These are phyloP conservation scores for Bruchidius siliquastri DNA, from an alignment of 2,888 invertebrate genomes.

Conservation along the genomic window DNA sequence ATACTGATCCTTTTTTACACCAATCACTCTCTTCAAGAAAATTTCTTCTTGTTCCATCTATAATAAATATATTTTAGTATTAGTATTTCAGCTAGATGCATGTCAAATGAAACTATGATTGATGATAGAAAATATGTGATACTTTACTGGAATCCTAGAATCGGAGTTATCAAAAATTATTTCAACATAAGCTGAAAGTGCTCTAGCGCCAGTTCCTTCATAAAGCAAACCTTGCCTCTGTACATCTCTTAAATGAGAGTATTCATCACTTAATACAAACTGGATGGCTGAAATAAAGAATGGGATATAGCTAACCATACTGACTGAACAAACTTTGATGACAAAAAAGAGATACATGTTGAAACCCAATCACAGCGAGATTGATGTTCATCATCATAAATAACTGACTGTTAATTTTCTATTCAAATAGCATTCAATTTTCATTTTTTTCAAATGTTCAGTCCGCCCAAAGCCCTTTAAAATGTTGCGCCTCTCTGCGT, in stretches of 20 bases:
- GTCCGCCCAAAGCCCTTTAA: too few species aligned
- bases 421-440: too few species aligned
- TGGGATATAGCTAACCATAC: background rate
- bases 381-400: too few species aligned
- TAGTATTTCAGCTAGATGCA: too few species aligned
- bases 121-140: conserved; percentile 20
- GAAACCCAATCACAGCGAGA: too few species aligned
- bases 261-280: conserved; percentile 98
- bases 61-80: conserved; percentile 23
- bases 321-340: too few species aligned
- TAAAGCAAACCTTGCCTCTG: conserved; percentile 93
- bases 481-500: too few species aligned
- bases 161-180: conserved; percentile 99
- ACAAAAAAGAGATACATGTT: too few species aligned
- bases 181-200: conserved; percentile 96
- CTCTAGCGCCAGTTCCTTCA: conserved; percentile 97
- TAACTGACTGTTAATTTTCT: too few species aligned
- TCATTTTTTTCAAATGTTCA: too few species aligned
- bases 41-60: conserved; percentile 98
- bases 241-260: conserved; percentile 92
- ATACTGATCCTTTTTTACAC: conserved; percentile 99
- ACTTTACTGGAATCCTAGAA: conserved; percentile 86
- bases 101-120: background rate
- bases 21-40: conserved; percentile 90
- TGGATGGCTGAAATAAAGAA: conserved; percentile 76